A percentile compares a stretch with the other conserved stretches of the same genome.
These are phyloP conservation scores for Actinemys pallida DNA, from an alignment of 2,113 vertebrate genomes.

Conservation along the genomic window DNA sequence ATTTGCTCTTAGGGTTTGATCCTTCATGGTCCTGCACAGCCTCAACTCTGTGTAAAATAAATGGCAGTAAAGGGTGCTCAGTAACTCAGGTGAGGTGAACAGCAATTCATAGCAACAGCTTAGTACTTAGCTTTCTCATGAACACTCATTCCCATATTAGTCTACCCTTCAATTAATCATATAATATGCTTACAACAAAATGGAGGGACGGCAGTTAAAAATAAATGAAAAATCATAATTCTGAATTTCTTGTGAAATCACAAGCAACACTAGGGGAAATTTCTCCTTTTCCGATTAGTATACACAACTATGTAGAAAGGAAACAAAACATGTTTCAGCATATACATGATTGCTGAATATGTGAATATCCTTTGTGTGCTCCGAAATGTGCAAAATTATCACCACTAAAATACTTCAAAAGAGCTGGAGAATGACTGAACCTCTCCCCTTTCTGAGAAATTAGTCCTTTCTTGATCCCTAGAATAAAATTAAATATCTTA, in stretches of 20 bases:
- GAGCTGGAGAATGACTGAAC: not conserved
- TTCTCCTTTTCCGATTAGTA: constrained; percentile 22
- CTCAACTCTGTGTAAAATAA: constrained; percentile 30
- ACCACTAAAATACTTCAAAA: not conserved
- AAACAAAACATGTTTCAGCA: not conserved
- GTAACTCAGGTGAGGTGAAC: not conserved
- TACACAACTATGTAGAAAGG: not conserved
- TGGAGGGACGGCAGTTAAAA: not conserved
- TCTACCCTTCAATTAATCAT: not conserved
- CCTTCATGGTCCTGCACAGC: constrained; percentile 13
- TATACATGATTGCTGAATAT: not conserved
- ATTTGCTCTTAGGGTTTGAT: constrained; percentile 49
- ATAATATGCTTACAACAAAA: not conserved
- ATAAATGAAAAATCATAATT: not conserved
- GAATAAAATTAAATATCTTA: not conserved
- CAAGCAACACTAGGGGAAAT: not conserved
- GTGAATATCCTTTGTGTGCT: not conserved
- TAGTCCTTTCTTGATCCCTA: no score
- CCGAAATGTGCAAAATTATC: not conserved
- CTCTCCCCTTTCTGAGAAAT: not conserved
- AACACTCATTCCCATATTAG: not conserved
- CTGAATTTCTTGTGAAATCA: not conserved
- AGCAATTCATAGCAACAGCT: not conserved
- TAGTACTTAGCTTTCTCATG: constrained; percentile 30
- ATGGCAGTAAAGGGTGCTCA: not conserved